Conservation (phyloP, 2,888 invertebrate genomes). For the Cecidostiba fungosa region DNA sequence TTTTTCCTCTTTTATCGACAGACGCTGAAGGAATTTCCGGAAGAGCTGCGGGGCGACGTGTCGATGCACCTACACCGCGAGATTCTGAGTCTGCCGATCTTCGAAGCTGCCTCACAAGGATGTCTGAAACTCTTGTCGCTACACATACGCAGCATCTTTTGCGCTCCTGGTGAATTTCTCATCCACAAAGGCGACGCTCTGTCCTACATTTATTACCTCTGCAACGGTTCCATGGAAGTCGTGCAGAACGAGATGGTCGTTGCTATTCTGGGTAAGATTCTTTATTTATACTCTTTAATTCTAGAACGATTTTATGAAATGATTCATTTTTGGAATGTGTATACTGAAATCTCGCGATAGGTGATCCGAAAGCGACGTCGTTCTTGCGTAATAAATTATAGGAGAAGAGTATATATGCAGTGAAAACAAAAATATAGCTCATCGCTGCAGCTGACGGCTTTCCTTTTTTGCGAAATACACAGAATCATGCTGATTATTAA, state of each 20-base stretch:
- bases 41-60: slow-evolving; percentile 96
- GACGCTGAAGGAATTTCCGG: slow-evolving; percentile 97
- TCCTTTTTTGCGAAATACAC: neutral
- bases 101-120: slow-evolving; percentile 96
- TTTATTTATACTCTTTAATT: neutral
- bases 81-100: slow-evolving; percentile 95
- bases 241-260: slow-evolving; percentile 98
- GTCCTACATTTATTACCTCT: slow-evolving; percentile 96
- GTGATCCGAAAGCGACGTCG: neutral
- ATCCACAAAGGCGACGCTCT: slow-evolving; percentile 97
- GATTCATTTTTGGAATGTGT: neutral
- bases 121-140: slow-evolving; percentile 95
- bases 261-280: slow-evolving; percentile 94
- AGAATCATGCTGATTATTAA: neutral
- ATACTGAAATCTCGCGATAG: too few relatives aligned
- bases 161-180: slow-evolving; percentile 96
- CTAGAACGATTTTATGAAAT: neutral
- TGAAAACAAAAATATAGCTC: neutral
- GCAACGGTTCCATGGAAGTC: slow-evolving; percentile 98
- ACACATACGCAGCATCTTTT: slow-evolving; percentile 96
- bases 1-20: slow-evolving; percentile 76
- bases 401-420: too few relatives aligned
- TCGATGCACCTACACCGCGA: slow-evolving; percentile 97
- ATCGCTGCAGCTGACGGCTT: neutral
- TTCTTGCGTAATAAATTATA: too few relatives aligned